Base-by-base conservation (phyloP, 2,888 invertebrate genomes). In the Chymomyza fuscimana region DNA sequence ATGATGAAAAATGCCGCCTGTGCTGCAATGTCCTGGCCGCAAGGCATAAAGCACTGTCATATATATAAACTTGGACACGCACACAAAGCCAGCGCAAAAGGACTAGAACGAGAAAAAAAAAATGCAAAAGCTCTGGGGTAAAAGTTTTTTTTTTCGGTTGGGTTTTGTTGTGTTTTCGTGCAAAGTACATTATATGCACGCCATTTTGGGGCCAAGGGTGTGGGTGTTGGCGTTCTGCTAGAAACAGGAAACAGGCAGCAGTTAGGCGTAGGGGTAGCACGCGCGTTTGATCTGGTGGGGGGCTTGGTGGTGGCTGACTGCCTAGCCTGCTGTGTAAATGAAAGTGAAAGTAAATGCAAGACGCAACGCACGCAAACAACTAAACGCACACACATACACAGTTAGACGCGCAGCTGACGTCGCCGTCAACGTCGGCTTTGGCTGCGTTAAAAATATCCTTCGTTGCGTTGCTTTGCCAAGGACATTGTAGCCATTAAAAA, bases 401-500 rank as follows among this genome's bases (percentile, higher is more conserved):
- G 63, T 29, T 60, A 46, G 52, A 51, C 16, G 59, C 70, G 72
- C 54, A 1, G 74, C 64, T 71, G 60, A 67, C 16, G 65, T 66
- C 65, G 51, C 63, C 1, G 73, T 12, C 29, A 60, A 29, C 54
- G 76, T 19, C 62, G 66, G 64, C 51, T n/a, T 10, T 19, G n/a
- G 51, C 61, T 52, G 52, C 54, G 54, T 61, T 58, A 63, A 78
- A 81, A 86, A 82, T 88, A 88, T 89, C 87, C 89, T 88, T 90
- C 89, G 82, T 81, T 79, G 83, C 79, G 77, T 79, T 81, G 88
- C 89, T 89, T 89, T 88, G 89, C 91, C 91, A 91, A 91, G 91
- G 91, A 91, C 91, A 91, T 89, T 90, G 82, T 77, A 89, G 88
- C 89, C 87, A 91, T 91, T 90, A 91, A 90, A 89, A 84, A 75